Conservation (phyloP, 2,888 invertebrate species). For the Melieria omissa region DNA sequence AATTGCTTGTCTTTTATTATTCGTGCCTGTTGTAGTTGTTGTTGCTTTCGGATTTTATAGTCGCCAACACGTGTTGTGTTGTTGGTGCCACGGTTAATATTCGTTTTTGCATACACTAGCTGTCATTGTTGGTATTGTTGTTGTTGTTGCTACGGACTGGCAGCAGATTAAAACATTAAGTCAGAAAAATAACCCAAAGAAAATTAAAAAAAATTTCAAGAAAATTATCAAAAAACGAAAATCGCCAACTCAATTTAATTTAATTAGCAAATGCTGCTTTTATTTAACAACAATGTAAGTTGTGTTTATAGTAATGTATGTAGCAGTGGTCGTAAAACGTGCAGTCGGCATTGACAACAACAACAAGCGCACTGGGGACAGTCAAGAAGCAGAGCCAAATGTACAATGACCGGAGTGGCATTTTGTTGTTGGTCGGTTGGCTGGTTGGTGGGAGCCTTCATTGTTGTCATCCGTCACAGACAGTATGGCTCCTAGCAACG, state of each 20-base stretch:
- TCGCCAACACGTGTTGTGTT: no score
- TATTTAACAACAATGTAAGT: slow-evolving; percentile 1
- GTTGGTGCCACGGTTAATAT: no score
- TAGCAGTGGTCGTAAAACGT: not conserved
- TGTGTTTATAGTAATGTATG: not conserved
- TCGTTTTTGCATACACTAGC: no score
- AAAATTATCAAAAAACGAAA: slow-evolving; percentile 2
- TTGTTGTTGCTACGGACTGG: no score
- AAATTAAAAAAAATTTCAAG: not conserved
- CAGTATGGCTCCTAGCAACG: slow-evolving; percentile 29
- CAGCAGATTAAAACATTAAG: not conserved
- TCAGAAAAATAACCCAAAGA: not conserved
- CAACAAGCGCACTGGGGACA: not conserved
- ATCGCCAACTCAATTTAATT: slow-evolving; percentile 18
- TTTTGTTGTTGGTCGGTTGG: not conserved
- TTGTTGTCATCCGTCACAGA: slow-evolving; percentile 24
- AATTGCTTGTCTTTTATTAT: slow-evolving; percentile 8
- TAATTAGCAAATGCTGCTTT: slow-evolving; percentile 15
- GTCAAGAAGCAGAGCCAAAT: slow-evolving; percentile 10
- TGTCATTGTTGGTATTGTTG: no score
- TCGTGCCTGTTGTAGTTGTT: not conserved
- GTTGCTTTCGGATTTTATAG: not conserved
- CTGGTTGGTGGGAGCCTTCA: not conserved
- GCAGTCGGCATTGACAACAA: not conserved
- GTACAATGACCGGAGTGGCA: slow-evolving; percentile 6